A percentile compares a stretch with the other conserved stretches of the same genome.
phyloP scores from a whole-genome alignment of 2,113 vertebrate species.

The Corythoichthys haematopterus region DNA sequence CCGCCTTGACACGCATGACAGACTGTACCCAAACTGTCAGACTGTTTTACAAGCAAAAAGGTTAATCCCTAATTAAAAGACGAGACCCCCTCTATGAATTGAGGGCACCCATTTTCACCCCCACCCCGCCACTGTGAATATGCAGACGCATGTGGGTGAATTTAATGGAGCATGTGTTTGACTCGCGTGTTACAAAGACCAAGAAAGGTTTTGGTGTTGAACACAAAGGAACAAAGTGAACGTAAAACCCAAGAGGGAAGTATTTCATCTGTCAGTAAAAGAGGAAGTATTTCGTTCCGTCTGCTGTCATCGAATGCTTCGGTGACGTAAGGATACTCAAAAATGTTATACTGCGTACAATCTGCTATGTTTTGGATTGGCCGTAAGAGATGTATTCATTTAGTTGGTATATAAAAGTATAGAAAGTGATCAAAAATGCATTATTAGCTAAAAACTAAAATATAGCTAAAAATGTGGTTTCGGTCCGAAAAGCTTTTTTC shows the following conservation, averaged over 20 bases:
- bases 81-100: constrained; percentile 27
- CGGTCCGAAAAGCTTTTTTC: too few relatives aligned
- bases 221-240: constrained; percentile 11
- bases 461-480: too few relatives aligned
- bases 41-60: constrained; percentile 51
- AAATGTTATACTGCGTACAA: neutral
- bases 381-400: neutral
- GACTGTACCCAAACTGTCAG: constrained; percentile 64
- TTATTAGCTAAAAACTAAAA: too few relatives aligned
- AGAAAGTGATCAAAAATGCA: too few relatives aligned
- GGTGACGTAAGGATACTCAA: neutral
- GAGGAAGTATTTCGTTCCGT: constrained; percentile 26
- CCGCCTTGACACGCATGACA: constrained; percentile 4
- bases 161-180: constrained; percentile 26
- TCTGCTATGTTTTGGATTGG: neutral
- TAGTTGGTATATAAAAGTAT: too few relatives aligned
- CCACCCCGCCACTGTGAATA: constrained; percentile 10
- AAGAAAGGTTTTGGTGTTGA: constrained; percentile 4
- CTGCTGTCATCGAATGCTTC: neutral
- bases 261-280: neutral
- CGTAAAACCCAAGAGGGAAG: constrained; percentile 17
- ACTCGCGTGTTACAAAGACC: constrained; percentile 33
- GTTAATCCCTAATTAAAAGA: constrained; percentile 64
- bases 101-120: constrained; percentile 35
- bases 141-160: constrained; percentile 31